phyloP scores from a whole-genome alignment of 2,797 vertebrate species.

The Onychomys torridus region DNA sequence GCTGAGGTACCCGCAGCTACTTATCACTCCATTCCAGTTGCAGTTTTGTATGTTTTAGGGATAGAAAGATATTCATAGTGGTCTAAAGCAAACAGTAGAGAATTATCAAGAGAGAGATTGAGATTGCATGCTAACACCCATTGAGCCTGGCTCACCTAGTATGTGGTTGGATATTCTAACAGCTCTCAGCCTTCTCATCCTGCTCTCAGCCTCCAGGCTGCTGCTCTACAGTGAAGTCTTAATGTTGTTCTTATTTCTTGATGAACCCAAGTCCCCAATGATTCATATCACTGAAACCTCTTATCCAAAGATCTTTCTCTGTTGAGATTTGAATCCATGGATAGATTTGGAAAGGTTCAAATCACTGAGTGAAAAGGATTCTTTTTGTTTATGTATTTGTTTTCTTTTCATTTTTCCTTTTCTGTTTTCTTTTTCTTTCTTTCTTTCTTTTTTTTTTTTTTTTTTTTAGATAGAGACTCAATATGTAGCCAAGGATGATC shows the following conservation, averaged over 20 bases:
- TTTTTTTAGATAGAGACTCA: background rate
- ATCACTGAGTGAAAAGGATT: constrained; percentile 23
- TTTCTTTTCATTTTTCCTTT: background rate
- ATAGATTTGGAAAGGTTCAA: constrained; percentile 20
- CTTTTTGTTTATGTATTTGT: background rate
- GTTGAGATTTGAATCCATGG: background rate
- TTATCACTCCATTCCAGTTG: background rate
- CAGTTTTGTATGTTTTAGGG: background rate
- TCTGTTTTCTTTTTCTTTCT: no score
- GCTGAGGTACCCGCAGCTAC: background rate
- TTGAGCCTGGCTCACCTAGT: background rate
- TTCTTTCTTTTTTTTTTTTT: background rate
- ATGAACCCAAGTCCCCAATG: background rate
- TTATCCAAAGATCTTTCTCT: constrained; percentile 30
- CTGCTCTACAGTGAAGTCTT: background rate
- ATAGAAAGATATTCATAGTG: background rate
- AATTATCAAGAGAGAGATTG: background rate
- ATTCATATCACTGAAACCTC: background rate
- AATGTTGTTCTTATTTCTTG: constrained; percentile 16
- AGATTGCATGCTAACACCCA: background rate
- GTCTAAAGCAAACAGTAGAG: background rate
- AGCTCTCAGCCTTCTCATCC: background rate
- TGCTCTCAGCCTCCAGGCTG: background rate
- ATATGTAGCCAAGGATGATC: background rate
- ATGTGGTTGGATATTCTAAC: background rate